phyloP scores from a whole-genome alignment of 2,888 invertebrate genomes.

The Pammene fasciana region DNA sequence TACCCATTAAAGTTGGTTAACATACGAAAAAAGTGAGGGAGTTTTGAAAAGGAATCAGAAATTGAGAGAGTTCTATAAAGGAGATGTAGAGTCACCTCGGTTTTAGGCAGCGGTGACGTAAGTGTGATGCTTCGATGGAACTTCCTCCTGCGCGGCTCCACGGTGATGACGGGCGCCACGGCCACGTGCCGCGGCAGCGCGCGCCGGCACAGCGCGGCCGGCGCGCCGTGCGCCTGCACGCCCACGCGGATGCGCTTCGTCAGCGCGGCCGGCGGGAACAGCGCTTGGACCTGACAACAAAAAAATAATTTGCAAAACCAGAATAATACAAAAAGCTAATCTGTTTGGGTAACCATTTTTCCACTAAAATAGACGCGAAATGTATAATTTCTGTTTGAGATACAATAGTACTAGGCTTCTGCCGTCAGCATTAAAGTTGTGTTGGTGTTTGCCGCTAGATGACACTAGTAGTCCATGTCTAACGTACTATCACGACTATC shows the following conservation, averaged over 20 bases:
- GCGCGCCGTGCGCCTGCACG: conserved; percentile 97
- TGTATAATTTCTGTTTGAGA: too few species aligned
- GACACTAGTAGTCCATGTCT: background rate
- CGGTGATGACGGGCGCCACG: conserved; percentile 98
- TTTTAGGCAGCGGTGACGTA: conserved; percentile 92
- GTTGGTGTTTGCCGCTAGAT: conserved; percentile 88
- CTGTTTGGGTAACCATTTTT: too few species aligned
- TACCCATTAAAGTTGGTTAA: too few species aligned
- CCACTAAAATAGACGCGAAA: background rate
- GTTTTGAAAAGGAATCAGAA: too few species aligned
- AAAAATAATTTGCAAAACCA: too few species aligned
- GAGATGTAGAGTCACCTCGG: background rate
- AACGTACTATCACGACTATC: too few species aligned
- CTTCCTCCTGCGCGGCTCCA: conserved; percentile 98
- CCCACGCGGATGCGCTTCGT: conserved; percentile 99
- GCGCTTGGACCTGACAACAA: conserved; percentile 87
- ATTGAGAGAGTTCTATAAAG: too few species aligned
- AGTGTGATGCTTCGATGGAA: conserved; percentile 99
- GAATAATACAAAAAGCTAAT: too few species aligned
- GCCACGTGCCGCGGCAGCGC: conserved; percentile 97
- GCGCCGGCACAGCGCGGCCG: conserved; percentile 94
- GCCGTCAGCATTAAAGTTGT: conserved; percentile 54
- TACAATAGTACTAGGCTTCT: too few species aligned
- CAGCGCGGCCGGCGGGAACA: conserved; percentile 96
- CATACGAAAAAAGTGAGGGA: too few species aligned